Conservation (phyloP, 92 coral and sea anemone genomes). For the Phenganax stokvisi region DNA sequence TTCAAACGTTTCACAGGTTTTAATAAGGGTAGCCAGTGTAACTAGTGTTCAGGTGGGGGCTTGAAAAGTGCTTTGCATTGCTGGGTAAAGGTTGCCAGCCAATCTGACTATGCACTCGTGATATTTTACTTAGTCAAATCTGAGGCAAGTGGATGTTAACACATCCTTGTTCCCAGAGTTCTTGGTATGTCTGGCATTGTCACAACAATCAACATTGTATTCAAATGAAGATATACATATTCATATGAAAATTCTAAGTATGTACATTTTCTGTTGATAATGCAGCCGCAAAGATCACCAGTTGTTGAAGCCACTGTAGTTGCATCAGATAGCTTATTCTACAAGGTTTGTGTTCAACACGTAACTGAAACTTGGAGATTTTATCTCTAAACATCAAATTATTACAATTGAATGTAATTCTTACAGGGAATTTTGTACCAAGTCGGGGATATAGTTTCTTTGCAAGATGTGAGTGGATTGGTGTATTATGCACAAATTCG, state of each 20-base stretch:
- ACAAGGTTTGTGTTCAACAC: slow-evolving; percentile 51
- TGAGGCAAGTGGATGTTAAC: too few species aligned
- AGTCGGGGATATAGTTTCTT: slow-evolving; percentile 90
- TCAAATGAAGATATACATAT: too few species aligned
- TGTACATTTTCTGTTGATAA: slow-evolving; percentile 3
- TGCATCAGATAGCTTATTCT: slow-evolving; percentile 81
- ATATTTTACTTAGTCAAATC: too few species aligned
- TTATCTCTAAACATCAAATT: background rate
- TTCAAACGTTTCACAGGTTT: background rate
- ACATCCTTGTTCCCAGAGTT: too few species aligned
- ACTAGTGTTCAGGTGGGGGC: background rate
- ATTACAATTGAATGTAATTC: background rate
- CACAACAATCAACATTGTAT: background rate
- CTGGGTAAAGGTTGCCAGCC: too few species aligned
- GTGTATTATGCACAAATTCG: slow-evolving; percentile 78
- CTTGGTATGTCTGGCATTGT: background rate
- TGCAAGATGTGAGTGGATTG: slow-evolving; percentile 83
- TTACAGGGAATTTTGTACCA: slow-evolving; percentile 78
- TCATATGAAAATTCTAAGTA: background rate
- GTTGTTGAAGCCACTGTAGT: slow-evolving; percentile 90
- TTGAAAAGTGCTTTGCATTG: too few species aligned
- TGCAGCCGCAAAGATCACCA: slow-evolving; percentile 90
- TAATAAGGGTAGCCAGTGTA: background rate
- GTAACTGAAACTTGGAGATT: background rate
- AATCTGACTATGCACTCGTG: too few species aligned